Evolutionary conservation across 2,888 invertebrate genomes (phyloP).

Genomic region (Eristalis pertinax): DNA sequence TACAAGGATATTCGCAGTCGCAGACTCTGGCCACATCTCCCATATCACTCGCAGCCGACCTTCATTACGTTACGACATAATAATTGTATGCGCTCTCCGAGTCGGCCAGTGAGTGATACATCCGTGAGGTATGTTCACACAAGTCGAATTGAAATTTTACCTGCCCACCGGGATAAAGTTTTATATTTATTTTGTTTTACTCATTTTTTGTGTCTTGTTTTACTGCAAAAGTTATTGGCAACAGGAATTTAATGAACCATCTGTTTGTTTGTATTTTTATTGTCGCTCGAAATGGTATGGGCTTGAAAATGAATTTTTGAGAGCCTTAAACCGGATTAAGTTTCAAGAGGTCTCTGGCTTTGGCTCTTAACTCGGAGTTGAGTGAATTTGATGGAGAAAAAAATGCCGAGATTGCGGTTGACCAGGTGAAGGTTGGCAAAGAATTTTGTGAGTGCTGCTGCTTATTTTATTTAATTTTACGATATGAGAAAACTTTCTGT

Average conservation of each 20-base stretch:
- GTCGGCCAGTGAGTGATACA: background rate
- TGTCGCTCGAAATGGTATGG: background rate
- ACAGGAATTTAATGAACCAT: background rate
- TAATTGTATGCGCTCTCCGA: slow-evolving; percentile 14
- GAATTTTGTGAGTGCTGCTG: background rate
- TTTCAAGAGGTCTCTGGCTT: background rate
- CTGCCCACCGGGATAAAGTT: slow-evolving; percentile 2
- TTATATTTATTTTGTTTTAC: background rate
- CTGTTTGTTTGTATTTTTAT: background rate
- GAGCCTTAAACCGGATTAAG: background rate
- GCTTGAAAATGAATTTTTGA: background rate
- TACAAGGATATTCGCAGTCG: background rate
- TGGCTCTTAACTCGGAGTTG: background rate
- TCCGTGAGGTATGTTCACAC: background rate
- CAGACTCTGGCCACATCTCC: background rate
- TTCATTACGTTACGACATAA: slow-evolving; percentile 18
- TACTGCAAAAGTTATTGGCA: slow-evolving; percentile 1
- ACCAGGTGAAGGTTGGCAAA: background rate
- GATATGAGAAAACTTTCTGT: background rate
- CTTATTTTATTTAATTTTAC: background rate
- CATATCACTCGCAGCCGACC: background rate
- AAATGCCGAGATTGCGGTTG: background rate
- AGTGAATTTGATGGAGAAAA: background rate
- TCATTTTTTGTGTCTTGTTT: background rate
- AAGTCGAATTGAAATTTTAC: slow-evolving; percentile 22